Evolutionary conservation across 1,140 invertebrate species (phyloP).

Genomic region (Psilanteris sp.): DNA sequence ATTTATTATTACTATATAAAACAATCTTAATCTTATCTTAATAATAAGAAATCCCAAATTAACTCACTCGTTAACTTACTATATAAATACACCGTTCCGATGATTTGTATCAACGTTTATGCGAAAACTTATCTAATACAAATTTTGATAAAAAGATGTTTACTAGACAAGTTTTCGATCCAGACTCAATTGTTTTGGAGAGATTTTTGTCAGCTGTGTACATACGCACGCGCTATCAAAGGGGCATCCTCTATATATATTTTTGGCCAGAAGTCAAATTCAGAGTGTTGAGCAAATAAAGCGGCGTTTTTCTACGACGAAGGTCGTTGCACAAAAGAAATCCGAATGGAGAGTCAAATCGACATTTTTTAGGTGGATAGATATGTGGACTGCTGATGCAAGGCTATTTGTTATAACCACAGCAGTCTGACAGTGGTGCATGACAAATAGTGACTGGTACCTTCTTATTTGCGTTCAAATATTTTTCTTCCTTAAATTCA

Average conservation of each 20-base stretch:
- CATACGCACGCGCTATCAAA: constrained; percentile 61
- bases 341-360: constrained; percentile 45
- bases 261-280: constrained; percentile 76
- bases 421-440: constrained; percentile 40
- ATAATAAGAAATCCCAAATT: too few relatives aligned
- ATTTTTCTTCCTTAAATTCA: constrained; percentile 48
- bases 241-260: constrained; percentile 63
- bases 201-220: constrained; percentile 73
- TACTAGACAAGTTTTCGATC: constrained; percentile 4
- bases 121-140: too few relatives aligned
- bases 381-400: constrained; percentile 42
- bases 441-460: constrained; percentile 53
- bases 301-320: constrained; percentile 62
- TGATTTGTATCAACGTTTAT: constrained; percentile 1
- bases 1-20: too few relatives aligned
- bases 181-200: constrained; percentile 67
- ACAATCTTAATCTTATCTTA: too few relatives aligned
- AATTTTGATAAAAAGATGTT: constrained; percentile 1
- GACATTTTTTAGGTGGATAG: constrained; percentile 44
- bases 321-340: constrained; percentile 58
- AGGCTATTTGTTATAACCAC: constrained; percentile 50
- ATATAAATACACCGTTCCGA: too few relatives aligned
- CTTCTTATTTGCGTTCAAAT: constrained; percentile 57
- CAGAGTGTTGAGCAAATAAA: constrained; percentile 73
- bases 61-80: too few relatives aligned